phyloP scores from a whole-genome alignment of 1,140 invertebrate species.

The Drosophila santomea region DNA sequence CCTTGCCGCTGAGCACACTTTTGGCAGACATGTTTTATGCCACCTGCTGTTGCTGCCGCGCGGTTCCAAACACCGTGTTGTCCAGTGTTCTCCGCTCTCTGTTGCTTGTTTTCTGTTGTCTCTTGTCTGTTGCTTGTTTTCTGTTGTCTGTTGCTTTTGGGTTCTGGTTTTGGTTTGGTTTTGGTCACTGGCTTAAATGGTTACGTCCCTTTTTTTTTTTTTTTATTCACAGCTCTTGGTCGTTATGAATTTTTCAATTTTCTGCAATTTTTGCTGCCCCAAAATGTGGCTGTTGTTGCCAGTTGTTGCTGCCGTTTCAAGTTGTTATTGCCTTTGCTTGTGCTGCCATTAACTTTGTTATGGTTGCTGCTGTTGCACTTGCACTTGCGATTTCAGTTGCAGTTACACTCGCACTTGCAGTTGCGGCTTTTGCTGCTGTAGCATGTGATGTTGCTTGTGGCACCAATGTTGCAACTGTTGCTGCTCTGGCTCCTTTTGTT shows the following conservation, averaged over 20 bases:
- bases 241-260: conserved; percentile 61
- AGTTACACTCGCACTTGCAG: background rate
- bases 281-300: conserved; percentile 13
- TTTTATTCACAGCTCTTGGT: conserved; percentile 43
- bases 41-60: conserved; percentile 31
- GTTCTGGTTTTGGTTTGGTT: conserved; percentile 16
- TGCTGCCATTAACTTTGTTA: background rate
- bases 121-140: background rate
- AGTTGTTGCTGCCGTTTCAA: conserved; percentile 22
- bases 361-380: conserved; percentile 9
- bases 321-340: conserved; percentile 6
- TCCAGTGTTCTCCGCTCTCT: conserved; percentile 4
- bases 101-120: conserved; percentile 11
- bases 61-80: conserved; percentile 30
- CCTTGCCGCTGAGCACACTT: conserved; percentile 25
- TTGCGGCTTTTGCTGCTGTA: background rate
- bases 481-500: background rate
- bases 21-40: conserved; percentile 48
- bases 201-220: conserved; percentile 19
- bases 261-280: conserved; percentile 33
- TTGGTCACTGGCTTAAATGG: conserved; percentile 48
- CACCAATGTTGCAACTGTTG: conserved; percentile 7
- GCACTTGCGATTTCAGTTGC: background rate
- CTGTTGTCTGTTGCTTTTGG: conserved; percentile 15
- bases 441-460: conserved; percentile 2